Evolutionary conservation across 2,113 vertebrate genomes (phyloP).

Genomic region (Recurvirostra avosetta): DNA sequence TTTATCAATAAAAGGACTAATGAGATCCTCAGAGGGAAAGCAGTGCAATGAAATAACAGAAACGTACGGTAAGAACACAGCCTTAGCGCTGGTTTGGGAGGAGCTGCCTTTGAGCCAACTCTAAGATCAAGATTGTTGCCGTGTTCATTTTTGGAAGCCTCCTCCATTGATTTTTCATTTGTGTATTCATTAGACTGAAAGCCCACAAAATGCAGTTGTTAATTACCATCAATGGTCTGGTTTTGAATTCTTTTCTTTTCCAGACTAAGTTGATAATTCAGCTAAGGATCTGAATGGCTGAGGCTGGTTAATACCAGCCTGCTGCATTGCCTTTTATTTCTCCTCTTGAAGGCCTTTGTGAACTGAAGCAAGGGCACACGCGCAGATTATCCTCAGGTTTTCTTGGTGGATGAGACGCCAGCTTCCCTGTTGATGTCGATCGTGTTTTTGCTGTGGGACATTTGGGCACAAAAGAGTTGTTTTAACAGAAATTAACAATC

Average conservation of each 20-base stretch:
- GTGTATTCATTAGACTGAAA: constrained; percentile 60
- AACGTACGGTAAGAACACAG: neutral
- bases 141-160: constrained; percentile 58
- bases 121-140: constrained; percentile 32
- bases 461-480: neutral
- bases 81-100: neutral
- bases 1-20: neutral
- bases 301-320: constrained; percentile 28
- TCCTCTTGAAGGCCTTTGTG: constrained; percentile 15
- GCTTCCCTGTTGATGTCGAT: neutral
- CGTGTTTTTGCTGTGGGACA: fast-evolving
- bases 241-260: constrained; percentile 35
- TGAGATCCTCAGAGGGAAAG: neutral
- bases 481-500: neutral
- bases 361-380: neutral
- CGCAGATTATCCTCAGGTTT: neutral
- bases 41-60: neutral
- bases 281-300: constrained; percentile 23
- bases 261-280: constrained; percentile 36
- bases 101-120: constrained; percentile 37
- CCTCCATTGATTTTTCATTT: constrained; percentile 60
- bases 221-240: constrained; percentile 51
- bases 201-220: constrained; percentile 47
- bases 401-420: neutral
- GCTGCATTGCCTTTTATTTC: neutral